Conservation (phyloP, 2,113 vertebrate species). For the Rhegmatorhina hoffmannsi region DNA sequence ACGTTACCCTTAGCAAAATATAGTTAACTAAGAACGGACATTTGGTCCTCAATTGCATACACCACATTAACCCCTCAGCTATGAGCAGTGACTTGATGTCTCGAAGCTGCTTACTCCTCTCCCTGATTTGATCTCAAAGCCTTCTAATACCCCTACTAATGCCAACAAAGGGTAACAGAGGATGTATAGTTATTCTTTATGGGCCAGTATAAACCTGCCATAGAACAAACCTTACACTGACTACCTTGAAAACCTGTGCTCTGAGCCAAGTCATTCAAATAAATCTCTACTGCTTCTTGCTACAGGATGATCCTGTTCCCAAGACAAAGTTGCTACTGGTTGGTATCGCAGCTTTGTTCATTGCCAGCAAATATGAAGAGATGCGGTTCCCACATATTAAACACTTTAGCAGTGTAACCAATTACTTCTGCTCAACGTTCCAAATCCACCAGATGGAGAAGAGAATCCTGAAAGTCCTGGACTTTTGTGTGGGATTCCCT, state of each 20-base stretch:
- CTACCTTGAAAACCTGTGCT: background rate
- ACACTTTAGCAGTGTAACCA: slow-evolving; percentile 80
- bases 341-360: slow-evolving; percentile 86
- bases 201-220: background rate
- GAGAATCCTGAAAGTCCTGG: slow-evolving; percentile 79
- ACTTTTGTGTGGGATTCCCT: slow-evolving; percentile 80
- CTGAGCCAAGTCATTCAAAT: background rate
- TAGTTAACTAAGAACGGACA: background rate
- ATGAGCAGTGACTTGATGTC: background rate
- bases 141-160: background rate
- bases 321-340: slow-evolving; percentile 85
- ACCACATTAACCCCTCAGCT: background rate
- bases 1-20: background rate
- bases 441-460: slow-evolving; percentile 86
- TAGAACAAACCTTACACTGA: background rate
- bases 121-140: background rate
- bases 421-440: slow-evolving; percentile 76
- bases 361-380: slow-evolving; percentile 91
- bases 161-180: background rate
- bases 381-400: slow-evolving; percentile 77
- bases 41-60: background rate
- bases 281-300: background rate
- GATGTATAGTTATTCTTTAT: background rate
- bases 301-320: slow-evolving; percentile 79
- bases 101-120: background rate